Base-by-base conservation (phyloP, 2,888 invertebrate species). In the Diplolepis rosae region DNA sequence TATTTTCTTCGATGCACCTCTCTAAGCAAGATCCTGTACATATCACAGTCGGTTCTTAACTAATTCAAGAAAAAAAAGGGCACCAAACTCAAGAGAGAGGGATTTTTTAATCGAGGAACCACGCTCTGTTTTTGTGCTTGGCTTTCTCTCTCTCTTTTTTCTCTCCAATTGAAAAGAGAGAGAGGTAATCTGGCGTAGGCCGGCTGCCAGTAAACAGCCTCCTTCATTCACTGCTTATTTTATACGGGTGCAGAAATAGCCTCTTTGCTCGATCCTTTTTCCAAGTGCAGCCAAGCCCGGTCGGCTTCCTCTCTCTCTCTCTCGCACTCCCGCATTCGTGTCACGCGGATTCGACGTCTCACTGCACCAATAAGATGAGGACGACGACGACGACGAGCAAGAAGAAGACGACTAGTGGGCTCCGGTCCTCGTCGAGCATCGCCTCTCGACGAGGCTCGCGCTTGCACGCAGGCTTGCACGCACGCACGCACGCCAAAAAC, bases 141-240 rank as follows among this genome's bases (percentile, higher is more conserved):
- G 68, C 73, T 73, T 70, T 70, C 74, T 70, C 78, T 69, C 72
- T 71, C 61, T 68, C 71, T 74, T 65, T 72, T 68, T 70, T 74
- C 65, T 72, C 72, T 75, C 56, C 73, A 78, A 78, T 83, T 81
- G 82, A 82, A 81, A 85, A 80, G 72, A 70, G 72, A 77, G 74
- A 80, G 81, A 78, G 74, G 79, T 80, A 78, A 80, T 81, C 80
- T 84, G 84, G 85, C 86, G 85, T 85, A 85, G 86, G 85, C 84
- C 82, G 85, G 80, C 82, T 85, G 85, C 87, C 86, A 84, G 88
- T 87, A 85, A 85, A 86, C 84, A 86, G 86, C 84, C 87, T 86
- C 83, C 87, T 88, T 88, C 88, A 88, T 88, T 88, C 88, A 88
- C 85, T 83, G 87, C 87, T 86, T 86, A 86, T 87, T 87, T 87